Conservation (phyloP, 2,888 invertebrate genomes). For the Dryobota labecula region DNA sequence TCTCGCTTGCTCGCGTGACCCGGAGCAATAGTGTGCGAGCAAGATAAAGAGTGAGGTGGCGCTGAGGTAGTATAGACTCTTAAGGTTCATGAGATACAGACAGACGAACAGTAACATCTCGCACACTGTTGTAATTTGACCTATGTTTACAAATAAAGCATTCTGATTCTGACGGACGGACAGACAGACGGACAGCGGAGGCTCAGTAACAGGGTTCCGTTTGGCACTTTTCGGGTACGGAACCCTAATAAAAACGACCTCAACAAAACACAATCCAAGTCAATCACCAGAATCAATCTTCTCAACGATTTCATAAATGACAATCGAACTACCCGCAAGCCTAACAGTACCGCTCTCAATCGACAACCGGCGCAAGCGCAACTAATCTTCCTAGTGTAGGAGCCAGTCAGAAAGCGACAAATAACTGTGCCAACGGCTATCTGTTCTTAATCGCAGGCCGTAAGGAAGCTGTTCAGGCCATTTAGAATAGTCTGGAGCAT, state of each 20-base stretch:
- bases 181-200: too few relatives aligned
- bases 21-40: too few relatives aligned
- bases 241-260: constrained; percentile 3
- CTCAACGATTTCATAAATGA: constrained; percentile 39
- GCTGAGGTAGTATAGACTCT: too few relatives aligned
- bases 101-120: too few relatives aligned
- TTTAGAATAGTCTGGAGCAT: constrained; percentile 48
- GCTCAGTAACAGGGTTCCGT: too few relatives aligned
- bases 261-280: constrained; percentile 10
- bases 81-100: too few relatives aligned
- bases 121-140: too few relatives aligned
- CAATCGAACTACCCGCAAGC: constrained; percentile 28
- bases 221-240: too few relatives aligned
- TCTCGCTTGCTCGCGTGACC: too few relatives aligned
- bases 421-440: constrained; percentile 65
- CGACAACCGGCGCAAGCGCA: constrained; percentile 33
- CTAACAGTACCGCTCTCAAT: constrained; percentile 26
- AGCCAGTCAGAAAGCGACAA: constrained; percentile 60
- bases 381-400: constrained; percentile 55
- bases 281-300: constrained; percentile 36
- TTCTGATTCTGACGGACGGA: too few relatives aligned
- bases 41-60: too few relatives aligned
- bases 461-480: constrained; percentile 57
- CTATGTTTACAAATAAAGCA: too few relatives aligned
- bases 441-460: constrained; percentile 65